Percentiles rank a stretch among this genome's conserved stretches.
Conservation (phyloP, 2,888 invertebrate species). For the Harmothoe impar region DNA sequence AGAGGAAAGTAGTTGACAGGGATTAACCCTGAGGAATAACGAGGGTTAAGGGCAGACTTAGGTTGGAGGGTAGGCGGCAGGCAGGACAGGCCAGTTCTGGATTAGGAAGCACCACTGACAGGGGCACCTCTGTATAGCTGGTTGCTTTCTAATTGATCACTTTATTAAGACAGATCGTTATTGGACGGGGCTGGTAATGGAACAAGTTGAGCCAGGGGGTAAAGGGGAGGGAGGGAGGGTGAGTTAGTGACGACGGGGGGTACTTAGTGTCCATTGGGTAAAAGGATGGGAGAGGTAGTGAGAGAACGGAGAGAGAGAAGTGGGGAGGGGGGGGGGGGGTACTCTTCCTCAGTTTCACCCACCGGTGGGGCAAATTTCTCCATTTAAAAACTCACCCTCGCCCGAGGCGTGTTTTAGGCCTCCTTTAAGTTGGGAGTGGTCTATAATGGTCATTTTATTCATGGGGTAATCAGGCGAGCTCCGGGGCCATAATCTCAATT, state of each 20-base stretch:
- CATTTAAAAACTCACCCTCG: not conserved
- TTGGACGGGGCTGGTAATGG: conserved; percentile 28
- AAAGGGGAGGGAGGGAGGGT: not conserved
- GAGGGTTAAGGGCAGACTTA: no score
- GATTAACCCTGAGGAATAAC: no score
- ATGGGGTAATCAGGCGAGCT: conserved; percentile 45
- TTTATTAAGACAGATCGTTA: conserved; percentile 54
- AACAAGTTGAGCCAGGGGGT: conserved; percentile 8
- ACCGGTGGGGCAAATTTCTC: not conserved
- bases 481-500: conserved; percentile 47
- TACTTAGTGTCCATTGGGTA: conserved; percentile 23
- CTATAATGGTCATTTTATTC: conserved; percentile 48
- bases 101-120: not conserved
- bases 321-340: not conserved
- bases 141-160: conserved; percentile 52
- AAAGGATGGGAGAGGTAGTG: not conserved
- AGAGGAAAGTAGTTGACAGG: no score
- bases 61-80: not conserved
- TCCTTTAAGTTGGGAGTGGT: not conserved
- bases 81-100: not conserved
- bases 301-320: not conserved
- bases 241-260: not conserved
- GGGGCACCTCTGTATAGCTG: not conserved
- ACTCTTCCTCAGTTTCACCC: no score
- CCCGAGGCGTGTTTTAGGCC: not conserved